A percentile compares a stretch with the other conserved stretches of the same genome.
These are phyloP conservation scores for Panopea generosa DNA, from an alignment of 2,888 invertebrate genomes.

Conservation along the genomic window DNA sequence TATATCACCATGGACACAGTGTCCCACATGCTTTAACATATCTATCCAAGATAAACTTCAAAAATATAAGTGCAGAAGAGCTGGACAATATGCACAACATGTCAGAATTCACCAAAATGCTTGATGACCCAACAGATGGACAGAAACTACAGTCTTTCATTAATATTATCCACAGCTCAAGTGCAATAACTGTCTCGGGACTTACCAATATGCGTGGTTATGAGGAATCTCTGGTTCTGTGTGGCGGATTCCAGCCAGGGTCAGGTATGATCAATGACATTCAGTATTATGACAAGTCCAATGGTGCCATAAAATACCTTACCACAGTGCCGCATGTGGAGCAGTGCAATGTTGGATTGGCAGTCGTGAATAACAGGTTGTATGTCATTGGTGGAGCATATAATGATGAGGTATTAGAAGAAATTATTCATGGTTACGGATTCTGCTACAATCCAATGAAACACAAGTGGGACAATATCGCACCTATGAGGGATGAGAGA, in stretches of 20 bases:
- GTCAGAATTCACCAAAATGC: constrained; percentile 50
- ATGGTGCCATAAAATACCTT: constrained; percentile 88
- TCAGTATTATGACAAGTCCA: constrained; percentile 88
- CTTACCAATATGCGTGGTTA: constrained; percentile 87
- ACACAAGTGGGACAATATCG: constrained; percentile 89
- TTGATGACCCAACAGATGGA: constrained; percentile 27
- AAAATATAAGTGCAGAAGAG: constrained; percentile 80
- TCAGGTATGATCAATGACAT: constrained; percentile 89
- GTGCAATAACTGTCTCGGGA: constrained; percentile 43
- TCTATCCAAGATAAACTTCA: constrained; percentile 86
- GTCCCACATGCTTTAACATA: constrained; percentile 85
- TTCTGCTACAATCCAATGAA: constrained; percentile 89
- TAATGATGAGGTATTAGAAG: constrained; percentile 87
- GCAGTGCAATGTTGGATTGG: constrained; percentile 91
- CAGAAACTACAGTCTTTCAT: constrained; percentile 17
- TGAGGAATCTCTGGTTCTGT: constrained; percentile 89
- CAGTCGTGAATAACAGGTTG: constrained; percentile 89
- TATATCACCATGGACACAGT: constrained; percentile 84
- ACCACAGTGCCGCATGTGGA: constrained; percentile 91
- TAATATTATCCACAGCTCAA: neutral
- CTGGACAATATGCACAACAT: constrained; percentile 51
- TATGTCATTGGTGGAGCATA: constrained; percentile 91
- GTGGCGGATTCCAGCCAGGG: constrained; percentile 88
- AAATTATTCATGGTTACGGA: constrained; percentile 91
- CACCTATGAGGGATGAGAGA: constrained; percentile 76